These are phyloP conservation scores for Lepeophtheirus nordmannii DNA, from an alignment of 2,888 invertebrate species.

Conservation along the genomic window DNA sequence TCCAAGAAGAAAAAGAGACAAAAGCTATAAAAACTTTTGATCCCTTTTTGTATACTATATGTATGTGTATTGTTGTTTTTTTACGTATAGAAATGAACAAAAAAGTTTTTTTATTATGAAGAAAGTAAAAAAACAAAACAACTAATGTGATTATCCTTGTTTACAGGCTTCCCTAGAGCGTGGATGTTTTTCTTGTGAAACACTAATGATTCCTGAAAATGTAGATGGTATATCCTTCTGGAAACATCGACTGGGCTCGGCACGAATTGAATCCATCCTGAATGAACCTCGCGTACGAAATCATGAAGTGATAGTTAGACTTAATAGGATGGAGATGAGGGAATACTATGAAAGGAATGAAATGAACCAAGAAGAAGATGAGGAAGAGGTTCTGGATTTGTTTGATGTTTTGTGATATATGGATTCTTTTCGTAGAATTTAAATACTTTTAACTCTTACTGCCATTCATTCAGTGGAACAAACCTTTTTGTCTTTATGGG, in stretches of 20 bases:
- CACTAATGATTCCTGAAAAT: conserved; percentile 18
- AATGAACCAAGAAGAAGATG: not conserved
- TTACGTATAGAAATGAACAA: too few relatives aligned
- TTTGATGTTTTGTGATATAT: not conserved
- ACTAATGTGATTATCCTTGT: too few relatives aligned
- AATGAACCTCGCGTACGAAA: not conserved
- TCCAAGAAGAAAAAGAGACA: too few relatives aligned
- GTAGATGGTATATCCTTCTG: conserved; percentile 12
- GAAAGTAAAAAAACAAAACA: too few relatives aligned
- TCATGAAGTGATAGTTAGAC: conserved; percentile 12
- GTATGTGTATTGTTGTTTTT: too few relatives aligned
- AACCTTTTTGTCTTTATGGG: too few relatives aligned
- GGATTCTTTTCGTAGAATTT: too few relatives aligned
- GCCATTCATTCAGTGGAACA: too few relatives aligned
- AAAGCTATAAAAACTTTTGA: too few relatives aligned
- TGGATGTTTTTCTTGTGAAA: conserved; percentile 22
- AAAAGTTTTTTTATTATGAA: too few relatives aligned
- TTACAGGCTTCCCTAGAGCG: conserved; percentile 16
- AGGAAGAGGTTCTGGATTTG: not conserved
- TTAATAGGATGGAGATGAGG: conserved; percentile 12
- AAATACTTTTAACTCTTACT: too few relatives aligned
- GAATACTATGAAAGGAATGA: conserved; percentile 9
- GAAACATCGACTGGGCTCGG: conserved; percentile 11
- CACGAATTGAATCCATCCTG: not conserved
- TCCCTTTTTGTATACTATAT: too few relatives aligned